Base-by-base conservation (phyloP, 1,140 invertebrate genomes). In the Nasonia vitripennis region DNA sequence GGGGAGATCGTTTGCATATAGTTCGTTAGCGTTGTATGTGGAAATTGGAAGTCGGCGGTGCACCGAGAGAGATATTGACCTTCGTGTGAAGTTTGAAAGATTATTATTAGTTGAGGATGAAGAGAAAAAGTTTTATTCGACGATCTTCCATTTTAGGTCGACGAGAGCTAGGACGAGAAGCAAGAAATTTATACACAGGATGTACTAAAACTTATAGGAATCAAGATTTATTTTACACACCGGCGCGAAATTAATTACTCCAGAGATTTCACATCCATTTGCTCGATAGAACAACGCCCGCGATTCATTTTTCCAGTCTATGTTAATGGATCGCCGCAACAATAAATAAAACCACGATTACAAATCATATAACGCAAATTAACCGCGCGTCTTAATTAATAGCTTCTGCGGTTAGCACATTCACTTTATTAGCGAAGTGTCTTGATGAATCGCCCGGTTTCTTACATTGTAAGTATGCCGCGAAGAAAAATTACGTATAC, bases 361-460 rank as follows among this genome's bases (percentile, higher is more conserved):
- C 0, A n/a, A 20, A n/a, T n/a, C 20, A 20, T 62, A 62, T 7
- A 70, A n/a, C 67, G 11, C 10, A 70, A 17, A 74, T 74, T 74
- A 23, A 0, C 10, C 0, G 23, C 31, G 23, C 74, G 75, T 45
- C 74, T 37, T 45, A 75, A 75, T 75, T 12, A 75, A 75, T 75
- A 10, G 34, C 70, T 70, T 41, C 31, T 27, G 75, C n/a, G n/a
- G 23, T 27, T 17, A 79, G 78, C 31, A 67, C n/a, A 34, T 67
- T 79, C 51, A 37, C 51, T 67, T 67, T 23, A 12, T 67, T 62
- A 79, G 27, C 14, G 78, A 67, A 79, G 67, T 34, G 11, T 78
- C 11, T 79, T 79, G 51, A 67, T 31, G 17, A 17, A 79, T 51
- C 73, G 73, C 14, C 10, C 27, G 23, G 55, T 27, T 27, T 27